phyloP scores from a whole-genome alignment of 2,113 vertebrate genomes.

The Tetrax tetrax region DNA sequence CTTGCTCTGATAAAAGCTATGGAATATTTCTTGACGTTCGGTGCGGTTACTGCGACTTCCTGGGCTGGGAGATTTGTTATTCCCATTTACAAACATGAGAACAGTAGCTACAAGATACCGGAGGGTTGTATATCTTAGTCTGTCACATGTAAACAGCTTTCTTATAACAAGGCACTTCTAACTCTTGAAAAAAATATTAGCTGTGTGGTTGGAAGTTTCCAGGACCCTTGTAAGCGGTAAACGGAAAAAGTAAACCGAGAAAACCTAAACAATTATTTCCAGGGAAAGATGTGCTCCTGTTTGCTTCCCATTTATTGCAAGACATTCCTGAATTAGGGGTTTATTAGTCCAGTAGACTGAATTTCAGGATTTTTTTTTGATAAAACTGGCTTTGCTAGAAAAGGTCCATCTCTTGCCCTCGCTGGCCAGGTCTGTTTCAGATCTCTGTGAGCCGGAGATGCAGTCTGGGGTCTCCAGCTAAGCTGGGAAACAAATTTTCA shows the following conservation, averaged over 20 bases:
- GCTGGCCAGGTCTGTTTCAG: background rate
- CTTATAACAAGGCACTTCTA: background rate
- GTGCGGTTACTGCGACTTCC: background rate
- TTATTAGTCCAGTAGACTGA: background rate
- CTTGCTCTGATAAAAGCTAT: background rate
- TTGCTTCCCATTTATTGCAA: background rate
- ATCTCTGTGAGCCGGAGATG: background rate
- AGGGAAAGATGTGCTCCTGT: background rate
- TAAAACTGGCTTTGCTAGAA: background rate
- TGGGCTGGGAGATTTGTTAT: background rate
- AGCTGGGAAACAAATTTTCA: background rate
- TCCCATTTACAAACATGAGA: background rate
- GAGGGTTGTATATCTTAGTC: background rate
- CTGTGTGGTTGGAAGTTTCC: background rate
- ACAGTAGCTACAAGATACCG: background rate
- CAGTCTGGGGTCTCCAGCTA: background rate
- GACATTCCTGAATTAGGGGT: background rate
- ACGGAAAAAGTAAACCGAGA: background rate
- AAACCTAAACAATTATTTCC: constrained; percentile 22
- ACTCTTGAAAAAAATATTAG: too few relatives aligned
- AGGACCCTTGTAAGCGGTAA: background rate
- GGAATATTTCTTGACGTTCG: background rate
- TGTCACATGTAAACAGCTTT: background rate
- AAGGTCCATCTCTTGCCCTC: background rate
- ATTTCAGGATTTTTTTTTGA: background rate